Evolutionary conservation across 2,888 invertebrate genomes (phyloP).

Genomic region (Gisinianus flammeolus): DNA sequence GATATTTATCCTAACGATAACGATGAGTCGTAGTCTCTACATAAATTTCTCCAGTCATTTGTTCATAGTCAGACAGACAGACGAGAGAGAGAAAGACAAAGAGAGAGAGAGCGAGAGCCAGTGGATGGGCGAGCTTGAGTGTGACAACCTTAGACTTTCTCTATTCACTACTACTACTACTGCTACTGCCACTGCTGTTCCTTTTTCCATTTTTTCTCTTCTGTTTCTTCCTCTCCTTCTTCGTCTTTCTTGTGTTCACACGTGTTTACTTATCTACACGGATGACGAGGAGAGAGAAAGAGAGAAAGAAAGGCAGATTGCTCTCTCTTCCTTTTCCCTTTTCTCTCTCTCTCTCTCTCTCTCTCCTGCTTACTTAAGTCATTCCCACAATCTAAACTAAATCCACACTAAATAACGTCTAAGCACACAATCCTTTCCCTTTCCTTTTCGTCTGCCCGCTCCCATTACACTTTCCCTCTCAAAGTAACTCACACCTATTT

Average conservation of each 20-base stretch:
- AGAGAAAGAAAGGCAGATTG: not conserved
- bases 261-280: slow-evolving; percentile 32
- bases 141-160: not conserved
- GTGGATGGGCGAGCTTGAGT: not conserved
- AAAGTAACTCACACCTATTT: not conserved
- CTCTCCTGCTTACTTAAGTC: slow-evolving; percentile 2
- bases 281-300: not conserved
- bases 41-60: not conserved
- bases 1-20: not conserved
- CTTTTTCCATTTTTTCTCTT: not conserved
- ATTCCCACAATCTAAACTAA: slow-evolving; percentile 20
- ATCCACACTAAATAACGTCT: slow-evolving; percentile 24
- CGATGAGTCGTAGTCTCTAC: not conserved
- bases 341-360: slow-evolving; percentile 24
- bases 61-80: not conserved
- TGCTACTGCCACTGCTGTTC: not conserved
- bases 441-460: not conserved
- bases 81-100: too few species aligned
- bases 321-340: slow-evolving; percentile 1
- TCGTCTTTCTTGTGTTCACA: slow-evolving; percentile 21
- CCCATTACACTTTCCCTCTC: not conserved
- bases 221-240: not conserved
- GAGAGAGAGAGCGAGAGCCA: too few species aligned
- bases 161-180: not conserved
- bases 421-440: slow-evolving; percentile 25